phyloP scores from a whole-genome alignment of 1,140 invertebrate genomes.

The Diorhabda carinulata region DNA sequence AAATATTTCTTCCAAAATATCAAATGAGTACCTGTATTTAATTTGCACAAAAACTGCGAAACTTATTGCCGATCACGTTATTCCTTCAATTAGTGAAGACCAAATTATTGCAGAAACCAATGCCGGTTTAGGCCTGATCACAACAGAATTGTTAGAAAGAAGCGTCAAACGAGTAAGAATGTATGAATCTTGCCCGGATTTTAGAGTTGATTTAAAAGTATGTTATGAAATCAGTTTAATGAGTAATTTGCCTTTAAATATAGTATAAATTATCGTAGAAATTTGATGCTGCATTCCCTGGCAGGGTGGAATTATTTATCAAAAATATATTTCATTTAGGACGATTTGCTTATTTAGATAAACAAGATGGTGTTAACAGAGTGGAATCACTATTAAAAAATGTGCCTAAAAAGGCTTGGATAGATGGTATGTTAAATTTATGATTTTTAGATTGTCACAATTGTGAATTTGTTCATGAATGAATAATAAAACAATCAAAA shows the following conservation, averaged over 20 bases:
- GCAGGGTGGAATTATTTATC: constrained; percentile 33
- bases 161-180: constrained; percentile 30
- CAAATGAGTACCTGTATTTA: constrained; percentile 26
- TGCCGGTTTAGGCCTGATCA: constrained; percentile 40
- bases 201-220: constrained; percentile 36
- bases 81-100: constrained; percentile 23
- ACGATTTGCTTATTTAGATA: constrained; percentile 35
- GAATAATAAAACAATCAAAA: no score
- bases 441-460: no score
- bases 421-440: constrained; percentile 31
- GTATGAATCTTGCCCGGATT: constrained; percentile 39
- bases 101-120: constrained; percentile 39
- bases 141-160: constrained; percentile 33
- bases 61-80: constrained; percentile 31
- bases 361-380: constrained; percentile 35
- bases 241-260: neutral
- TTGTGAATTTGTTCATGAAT: no score
- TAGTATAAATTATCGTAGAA: constrained; percentile 19
- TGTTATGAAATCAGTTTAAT: neutral
- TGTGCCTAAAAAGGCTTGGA: constrained; percentile 41
- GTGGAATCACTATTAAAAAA: constrained; percentile 34
- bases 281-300: constrained; percentile 19
- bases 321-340: constrained; percentile 37
- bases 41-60: constrained; percentile 32
- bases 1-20: neutral